phyloP scores from a whole-genome alignment of 1,140 invertebrate genomes.

The Tetraneura akinire region DNA sequence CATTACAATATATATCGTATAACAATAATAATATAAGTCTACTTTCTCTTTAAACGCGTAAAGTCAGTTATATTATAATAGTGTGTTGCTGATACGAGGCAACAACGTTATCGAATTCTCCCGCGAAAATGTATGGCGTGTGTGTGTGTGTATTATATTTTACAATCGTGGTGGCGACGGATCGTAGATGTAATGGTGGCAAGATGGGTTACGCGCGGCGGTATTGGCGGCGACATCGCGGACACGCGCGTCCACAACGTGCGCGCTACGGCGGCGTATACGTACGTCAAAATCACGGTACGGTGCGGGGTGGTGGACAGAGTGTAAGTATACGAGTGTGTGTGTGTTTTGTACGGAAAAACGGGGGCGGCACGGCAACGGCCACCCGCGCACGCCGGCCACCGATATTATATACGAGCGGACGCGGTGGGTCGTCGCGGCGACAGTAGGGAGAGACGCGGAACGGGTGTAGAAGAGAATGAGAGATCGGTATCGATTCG shows the following conservation, averaged over 20 bases:
- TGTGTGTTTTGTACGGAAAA: neutral
- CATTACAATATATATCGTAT: too few relatives aligned
- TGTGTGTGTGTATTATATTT: neutral
- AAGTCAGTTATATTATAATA: too few relatives aligned
- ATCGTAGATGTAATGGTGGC: neutral
- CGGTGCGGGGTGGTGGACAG: neutral
- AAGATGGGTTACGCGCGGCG: neutral
- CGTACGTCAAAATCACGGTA: slow-evolving; percentile 46
- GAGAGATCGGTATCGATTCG: slow-evolving; percentile 51
- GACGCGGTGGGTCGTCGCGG: slow-evolving; percentile 21
- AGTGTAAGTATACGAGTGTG: neutral
- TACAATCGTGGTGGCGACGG: neutral
- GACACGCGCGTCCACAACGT: slow-evolving; percentile 44
- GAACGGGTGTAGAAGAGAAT: slow-evolving; percentile 45
- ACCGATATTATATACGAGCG: slow-evolving; percentile 41
- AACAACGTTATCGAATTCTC: slow-evolving; percentile 21
- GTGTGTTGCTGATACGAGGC: neutral
- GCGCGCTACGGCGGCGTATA: slow-evolving; percentile 35
- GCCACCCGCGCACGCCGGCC: slow-evolving; percentile 21
- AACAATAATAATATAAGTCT: too few relatives aligned
- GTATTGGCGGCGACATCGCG: slow-evolving; percentile 40
- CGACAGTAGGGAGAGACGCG: neutral
- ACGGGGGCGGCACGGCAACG: neutral
- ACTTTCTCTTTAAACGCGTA: too few relatives aligned
- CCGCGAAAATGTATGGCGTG: neutral